These are phyloP conservation scores for Caradrina kadenii DNA, from an alignment of 2,888 invertebrate genomes.

Conservation along the genomic window DNA sequence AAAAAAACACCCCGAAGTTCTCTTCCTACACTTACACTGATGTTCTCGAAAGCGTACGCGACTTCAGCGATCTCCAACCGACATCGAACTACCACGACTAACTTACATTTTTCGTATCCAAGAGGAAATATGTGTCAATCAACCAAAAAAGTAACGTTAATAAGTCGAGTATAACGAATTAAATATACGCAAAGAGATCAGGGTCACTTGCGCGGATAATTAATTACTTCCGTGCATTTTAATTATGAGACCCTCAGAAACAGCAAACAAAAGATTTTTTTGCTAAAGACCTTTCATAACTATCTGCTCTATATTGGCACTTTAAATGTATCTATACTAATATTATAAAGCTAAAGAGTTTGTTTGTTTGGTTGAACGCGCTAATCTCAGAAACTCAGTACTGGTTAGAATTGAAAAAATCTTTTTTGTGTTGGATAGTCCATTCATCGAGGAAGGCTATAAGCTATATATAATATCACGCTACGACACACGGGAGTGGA, in stretches of 20 bases:
- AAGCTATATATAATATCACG: too few relatives aligned
- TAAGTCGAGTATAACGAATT: slow-evolving; percentile 3
- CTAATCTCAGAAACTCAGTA: too few relatives aligned
- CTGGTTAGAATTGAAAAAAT: too few relatives aligned
- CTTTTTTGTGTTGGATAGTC: too few relatives aligned
- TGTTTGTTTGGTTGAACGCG: too few relatives aligned
- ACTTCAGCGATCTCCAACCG: too few relatives aligned
- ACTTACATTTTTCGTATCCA: background rate
- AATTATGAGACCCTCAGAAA: slow-evolving; percentile 6
- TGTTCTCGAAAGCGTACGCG: too few relatives aligned
- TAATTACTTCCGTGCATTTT: slow-evolving; percentile 34
- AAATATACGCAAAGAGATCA: slow-evolving; percentile 18
- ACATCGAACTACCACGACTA: background rate
- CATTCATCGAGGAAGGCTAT: too few relatives aligned
- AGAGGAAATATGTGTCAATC: slow-evolving; percentile 24
- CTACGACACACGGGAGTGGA: too few relatives aligned
- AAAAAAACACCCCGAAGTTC: too few relatives aligned
- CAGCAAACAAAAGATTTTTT: slow-evolving; percentile 21
- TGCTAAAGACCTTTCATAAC: slow-evolving; percentile 18
- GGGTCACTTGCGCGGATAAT: slow-evolving; percentile 20
- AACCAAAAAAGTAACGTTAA: slow-evolving; percentile 5
- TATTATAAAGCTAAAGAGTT: too few relatives aligned
- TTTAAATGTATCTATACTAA: background rate
- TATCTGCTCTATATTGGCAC: slow-evolving; percentile 15
- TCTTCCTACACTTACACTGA: too few relatives aligned